Conservation (phyloP, 2,797 vertebrate species). For the Antennarius maculatus region DNA sequence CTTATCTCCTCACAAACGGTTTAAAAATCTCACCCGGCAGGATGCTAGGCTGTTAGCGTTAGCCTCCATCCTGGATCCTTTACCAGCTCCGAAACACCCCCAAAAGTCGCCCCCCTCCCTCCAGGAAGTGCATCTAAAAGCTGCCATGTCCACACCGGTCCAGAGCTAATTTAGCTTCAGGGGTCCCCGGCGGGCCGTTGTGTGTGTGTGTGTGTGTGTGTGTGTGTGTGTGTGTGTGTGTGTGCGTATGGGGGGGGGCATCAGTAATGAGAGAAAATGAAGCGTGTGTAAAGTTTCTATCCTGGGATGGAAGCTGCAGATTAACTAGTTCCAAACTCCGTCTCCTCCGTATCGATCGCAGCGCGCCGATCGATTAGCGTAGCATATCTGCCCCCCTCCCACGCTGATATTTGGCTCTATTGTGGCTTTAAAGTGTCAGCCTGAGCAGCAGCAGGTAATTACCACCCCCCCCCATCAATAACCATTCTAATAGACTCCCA, state of each 20-base stretch:
- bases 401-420: slow-evolving; percentile 22
- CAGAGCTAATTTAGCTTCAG: background rate
- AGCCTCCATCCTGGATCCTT: too few species aligned
- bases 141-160: background rate
- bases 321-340: slow-evolving; percentile 5
- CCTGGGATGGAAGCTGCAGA: slow-evolving; percentile 2
- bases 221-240: too few species aligned
- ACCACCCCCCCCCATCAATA: slow-evolving; percentile 72
- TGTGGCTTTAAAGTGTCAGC: slow-evolving; percentile 54
- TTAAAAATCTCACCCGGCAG: too few species aligned
- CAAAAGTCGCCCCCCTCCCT: background rate
- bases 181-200: background rate
- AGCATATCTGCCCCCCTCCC: slow-evolving; percentile 31
- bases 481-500: slow-evolving; percentile 77
- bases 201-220: too few species aligned
- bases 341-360: slow-evolving; percentile 33
- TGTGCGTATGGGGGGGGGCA: too few species aligned
- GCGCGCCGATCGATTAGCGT: slow-evolving; percentile 40
- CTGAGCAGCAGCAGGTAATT: slow-evolving; percentile 69
- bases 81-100: too few species aligned
- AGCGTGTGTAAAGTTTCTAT: background rate
- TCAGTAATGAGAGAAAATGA: background rate
- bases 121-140: background rate
- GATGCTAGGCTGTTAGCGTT: too few species aligned
- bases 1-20: slow-evolving; percentile 32